Evolutionary conservation across 2,888 invertebrate genomes (phyloP).

Genomic region (Drosophila koepferae): DNA sequence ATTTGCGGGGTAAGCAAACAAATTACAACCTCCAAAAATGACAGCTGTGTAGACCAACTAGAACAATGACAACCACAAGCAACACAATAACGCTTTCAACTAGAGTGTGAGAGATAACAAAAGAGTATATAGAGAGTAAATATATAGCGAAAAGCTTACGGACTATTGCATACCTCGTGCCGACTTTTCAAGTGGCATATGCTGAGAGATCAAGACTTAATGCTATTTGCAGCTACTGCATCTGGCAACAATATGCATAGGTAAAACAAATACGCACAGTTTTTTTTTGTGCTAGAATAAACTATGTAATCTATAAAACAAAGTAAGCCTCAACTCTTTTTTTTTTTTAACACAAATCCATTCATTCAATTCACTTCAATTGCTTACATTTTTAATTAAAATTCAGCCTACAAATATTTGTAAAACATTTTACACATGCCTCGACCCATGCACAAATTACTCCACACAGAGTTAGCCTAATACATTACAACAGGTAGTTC

Average conservation of each 20-base stretch:
- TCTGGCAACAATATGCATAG: background rate
- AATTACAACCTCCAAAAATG: conserved; percentile 73
- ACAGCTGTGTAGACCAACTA: conserved; percentile 70
- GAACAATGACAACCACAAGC: conserved; percentile 61
- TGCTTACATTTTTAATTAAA: background rate
- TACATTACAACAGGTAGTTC: background rate
- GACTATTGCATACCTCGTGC: conserved; percentile 26
- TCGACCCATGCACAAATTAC: no score
- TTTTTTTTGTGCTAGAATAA: no score
- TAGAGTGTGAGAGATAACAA: conserved; percentile 11
- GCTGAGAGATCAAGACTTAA: background rate
- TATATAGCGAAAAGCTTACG: conserved; percentile 4
- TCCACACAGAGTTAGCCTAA: background rate
- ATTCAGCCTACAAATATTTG: background rate
- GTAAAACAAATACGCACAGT: background rate
- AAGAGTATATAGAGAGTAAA: background rate
- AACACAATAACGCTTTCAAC: conserved; percentile 46
- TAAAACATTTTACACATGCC: no score
- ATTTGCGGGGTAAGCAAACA: conserved; percentile 44
- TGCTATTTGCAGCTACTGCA: background rate
- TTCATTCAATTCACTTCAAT: background rate
- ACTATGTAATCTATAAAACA: background rate
- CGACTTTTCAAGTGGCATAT: background rate
- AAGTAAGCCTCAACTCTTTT: background rate
- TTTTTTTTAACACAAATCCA: background rate